Evolutionary conservation across 1,140 invertebrate species (phyloP), one percentile per base, ranked within the genome.

Genomic region (Leptinotarsa lineolata): DNA sequence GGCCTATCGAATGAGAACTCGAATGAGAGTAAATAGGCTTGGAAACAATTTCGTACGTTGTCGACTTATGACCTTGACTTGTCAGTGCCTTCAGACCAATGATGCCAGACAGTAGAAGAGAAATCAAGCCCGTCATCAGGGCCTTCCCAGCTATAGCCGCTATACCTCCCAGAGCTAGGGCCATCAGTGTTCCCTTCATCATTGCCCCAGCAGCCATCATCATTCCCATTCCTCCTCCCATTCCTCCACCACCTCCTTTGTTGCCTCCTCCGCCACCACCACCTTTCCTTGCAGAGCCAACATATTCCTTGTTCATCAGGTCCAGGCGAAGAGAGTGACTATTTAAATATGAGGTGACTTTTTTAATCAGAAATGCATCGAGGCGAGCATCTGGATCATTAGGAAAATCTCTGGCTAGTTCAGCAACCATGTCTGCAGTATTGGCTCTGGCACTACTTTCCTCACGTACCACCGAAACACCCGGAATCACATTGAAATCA

Each of bases 31-130:
- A 93, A 0, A 94, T 88, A 0, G 93, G 93, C 77, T 94, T 94
- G 67, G 92, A 90, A 21, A 95, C 91, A 61, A 94, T 93, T 83
- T 94, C 93, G 80, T 95, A 95, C 0, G 92, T 94, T 1, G 93
- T 93, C 18, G 91, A 91, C 76, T 92, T 92, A 20, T 90, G 88
- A 16, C 89, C 89, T 16, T 90, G 89, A 11, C 87, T 80, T 0
- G 90, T 88, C 20, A 93, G 79, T 1, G 91, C 90, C 76, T 94
- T 94, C 8, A 95, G 83, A 0, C 92, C 92, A 22, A 94, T 89
- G 45, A 95, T 90, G 0, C 90, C 92, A 0, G 93, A 92, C 0
- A 94, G 83, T 80, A 94, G 89, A 3, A 94, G 84, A 0, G 93
- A 92, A 88, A 94, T 92, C 22, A 95, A 77, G 15, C 92, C 92